Base-by-base conservation (phyloP, 2,797 vertebrate genomes). In the Petrocephalus schoutedeni region DNA sequence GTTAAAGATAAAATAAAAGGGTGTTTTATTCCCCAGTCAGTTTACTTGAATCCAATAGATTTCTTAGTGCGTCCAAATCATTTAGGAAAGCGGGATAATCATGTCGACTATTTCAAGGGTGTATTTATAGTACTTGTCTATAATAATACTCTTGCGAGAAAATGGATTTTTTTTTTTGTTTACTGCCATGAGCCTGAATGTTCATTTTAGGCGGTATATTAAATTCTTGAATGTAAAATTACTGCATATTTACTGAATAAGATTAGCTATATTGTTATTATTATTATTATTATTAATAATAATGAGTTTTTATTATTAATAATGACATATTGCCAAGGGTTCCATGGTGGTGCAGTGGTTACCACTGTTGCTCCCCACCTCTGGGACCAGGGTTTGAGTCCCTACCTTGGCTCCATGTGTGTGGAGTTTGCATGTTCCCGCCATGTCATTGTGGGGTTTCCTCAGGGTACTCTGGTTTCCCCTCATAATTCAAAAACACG, bases 51-150 rank as follows among this genome's bases (percentile, higher is more conserved):
- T 77, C 12, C 21, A 84, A 54, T 14, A 53, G 45, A 53, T 53
- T 84, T 84, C 49, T 53, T 56, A 1, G 19, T 10, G 21, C 10
- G n/a, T 54, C 7, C 2, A 45, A 51, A 51, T n/a, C 19, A 83
- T 83, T 83, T 83, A 49, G 45, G 23, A 84, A 84, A 84, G 82
- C 4, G 21, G 23, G 82, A 23, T 84, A 74, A 74, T 74, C 64
- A 71, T 32, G 64, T 16, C 32, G 12, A 71, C 10, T 83, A 21
- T 53, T 41, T 82, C 77, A 51, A 51, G 5, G 32, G 36, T 21
- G 28, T 83, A 49, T 23, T 53, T 23, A 83, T 51, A 82, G 21
- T 64, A 64, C 9, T 64, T 64, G 61, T 64, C 23, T 3, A 64
- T 28, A 28, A 23, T 28, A 64, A 1, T 64, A 45, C 45, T 82